phyloP scores from a whole-genome alignment of 2,797 vertebrate species.

The Gallirallus australis region DNA sequence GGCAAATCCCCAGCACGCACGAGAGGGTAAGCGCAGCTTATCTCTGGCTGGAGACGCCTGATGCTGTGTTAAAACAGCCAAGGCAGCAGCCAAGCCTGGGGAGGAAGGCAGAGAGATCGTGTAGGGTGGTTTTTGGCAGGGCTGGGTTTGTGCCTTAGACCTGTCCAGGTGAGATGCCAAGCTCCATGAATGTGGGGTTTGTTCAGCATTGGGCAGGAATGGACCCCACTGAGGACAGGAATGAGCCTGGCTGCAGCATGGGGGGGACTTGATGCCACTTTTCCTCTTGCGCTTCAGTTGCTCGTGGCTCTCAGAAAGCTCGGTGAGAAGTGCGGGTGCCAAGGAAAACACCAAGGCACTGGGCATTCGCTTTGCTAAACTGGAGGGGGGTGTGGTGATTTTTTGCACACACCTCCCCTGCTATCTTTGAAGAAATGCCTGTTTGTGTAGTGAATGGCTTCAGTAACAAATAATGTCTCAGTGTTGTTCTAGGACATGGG shows the following conservation, averaged over 20 bases:
- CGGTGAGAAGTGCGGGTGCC: background rate
- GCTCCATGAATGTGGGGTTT: background rate
- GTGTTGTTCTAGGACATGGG: background rate
- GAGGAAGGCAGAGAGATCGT: background rate
- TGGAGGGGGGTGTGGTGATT: background rate
- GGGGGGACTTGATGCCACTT: background rate
- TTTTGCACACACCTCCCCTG: background rate
- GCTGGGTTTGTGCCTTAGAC: background rate
- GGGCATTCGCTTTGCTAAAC: background rate
- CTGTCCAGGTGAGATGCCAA: background rate
- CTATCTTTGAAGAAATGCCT: background rate
- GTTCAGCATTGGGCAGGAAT: background rate
- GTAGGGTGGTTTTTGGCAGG: background rate
- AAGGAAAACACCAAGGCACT: background rate
- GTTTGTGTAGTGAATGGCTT: background rate
- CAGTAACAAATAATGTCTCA: background rate
- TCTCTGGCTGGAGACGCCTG: background rate
- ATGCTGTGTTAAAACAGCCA: background rate
- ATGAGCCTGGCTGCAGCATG: background rate
- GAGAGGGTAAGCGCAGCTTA: background rate
- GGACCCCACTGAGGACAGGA: background rate
- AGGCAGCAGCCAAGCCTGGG: background rate
- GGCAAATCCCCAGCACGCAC: background rate
- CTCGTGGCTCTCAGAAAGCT: background rate
- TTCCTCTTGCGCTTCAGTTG: background rate